Evolutionary conservation across 2,888 invertebrate genomes (phyloP).

Genomic region (Hyposoter didymator): DNA sequence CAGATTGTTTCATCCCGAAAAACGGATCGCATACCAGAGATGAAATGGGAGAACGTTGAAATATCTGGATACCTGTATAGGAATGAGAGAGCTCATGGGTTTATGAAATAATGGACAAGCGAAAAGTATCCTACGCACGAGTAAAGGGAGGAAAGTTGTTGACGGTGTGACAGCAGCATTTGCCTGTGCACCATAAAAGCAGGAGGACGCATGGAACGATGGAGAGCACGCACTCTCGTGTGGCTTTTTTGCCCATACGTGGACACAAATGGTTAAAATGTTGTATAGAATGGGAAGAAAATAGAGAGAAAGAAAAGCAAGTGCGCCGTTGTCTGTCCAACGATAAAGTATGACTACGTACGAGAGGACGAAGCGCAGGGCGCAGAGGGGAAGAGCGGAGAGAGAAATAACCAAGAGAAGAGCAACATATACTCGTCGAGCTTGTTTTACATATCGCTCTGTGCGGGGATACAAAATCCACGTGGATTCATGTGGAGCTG

Average conservation of each 20-base stretch:
- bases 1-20: neutral
- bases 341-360: conserved; percentile 66
- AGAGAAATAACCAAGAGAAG: conserved; percentile 5
- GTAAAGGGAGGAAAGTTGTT: neutral
- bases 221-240: conserved; percentile 43
- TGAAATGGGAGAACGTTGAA: conserved; percentile 14
- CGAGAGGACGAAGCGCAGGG: conserved; percentile 15
- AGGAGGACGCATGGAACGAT: conserved; percentile 35
- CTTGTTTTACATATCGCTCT: conserved; percentile 69
- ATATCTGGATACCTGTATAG: conserved; percentile 3
- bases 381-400: too few relatives aligned
- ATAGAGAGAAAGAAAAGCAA: conserved; percentile 34
- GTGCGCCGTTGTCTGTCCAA: conserved; percentile 63
- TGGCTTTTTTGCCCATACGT: conserved; percentile 37
- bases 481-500: conserved; percentile 58
- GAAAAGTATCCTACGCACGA: neutral
- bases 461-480: conserved; percentile 62
- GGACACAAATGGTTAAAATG: conserved; percentile 11
- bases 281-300: neutral
- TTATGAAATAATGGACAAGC: conserved; percentile 22
- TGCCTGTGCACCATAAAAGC: conserved; percentile 30
- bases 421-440: conserved; percentile 47
- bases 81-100: conserved; percentile 21
- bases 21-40: neutral
- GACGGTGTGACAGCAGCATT: conserved; percentile 1